These are phyloP conservation scores for Barypeithes pellucidus DNA, from an alignment of 2,888 invertebrate species.

Conservation along the genomic window DNA sequence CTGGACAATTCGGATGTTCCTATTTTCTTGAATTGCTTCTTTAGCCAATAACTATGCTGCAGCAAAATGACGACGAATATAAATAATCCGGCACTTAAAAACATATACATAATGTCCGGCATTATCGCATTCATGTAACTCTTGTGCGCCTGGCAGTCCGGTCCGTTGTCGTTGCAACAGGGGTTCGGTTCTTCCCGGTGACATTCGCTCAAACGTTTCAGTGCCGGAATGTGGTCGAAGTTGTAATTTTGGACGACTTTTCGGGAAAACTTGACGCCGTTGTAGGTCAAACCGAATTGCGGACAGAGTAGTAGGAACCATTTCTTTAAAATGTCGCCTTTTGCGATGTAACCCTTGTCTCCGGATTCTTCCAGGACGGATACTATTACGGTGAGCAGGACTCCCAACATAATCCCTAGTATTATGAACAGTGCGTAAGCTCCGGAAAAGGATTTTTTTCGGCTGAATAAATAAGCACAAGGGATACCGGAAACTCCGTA, in stretches of 20 bases:
- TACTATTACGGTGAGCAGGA: slow-evolving; percentile 62
- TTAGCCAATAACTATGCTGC: slow-evolving; percentile 54
- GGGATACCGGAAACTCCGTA: slow-evolving; percentile 78
- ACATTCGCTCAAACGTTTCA: slow-evolving; percentile 38
- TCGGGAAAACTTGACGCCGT: slow-evolving; percentile 60
- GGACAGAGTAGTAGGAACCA: slow-evolving; percentile 62
- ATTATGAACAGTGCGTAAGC: slow-evolving; percentile 67
- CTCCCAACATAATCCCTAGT: slow-evolving; percentile 63
- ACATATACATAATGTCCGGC: slow-evolving; percentile 55
- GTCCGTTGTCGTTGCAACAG: slow-evolving; percentile 64
- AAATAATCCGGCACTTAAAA: slow-evolving; percentile 56
- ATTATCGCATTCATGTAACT: slow-evolving; percentile 54
- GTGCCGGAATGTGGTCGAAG: slow-evolving; percentile 61
- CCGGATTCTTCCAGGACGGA: slow-evolving; percentile 60
- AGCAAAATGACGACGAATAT: slow-evolving; percentile 56
- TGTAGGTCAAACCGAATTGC: slow-evolving; percentile 65
- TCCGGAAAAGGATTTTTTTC: slow-evolving; percentile 72
- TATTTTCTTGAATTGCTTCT: too few species aligned
- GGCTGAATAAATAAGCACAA: slow-evolving; percentile 77
- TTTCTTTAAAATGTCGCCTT: slow-evolving; percentile 58
- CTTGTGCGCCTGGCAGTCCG: slow-evolving; percentile 53
- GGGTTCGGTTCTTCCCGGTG: slow-evolving; percentile 56
- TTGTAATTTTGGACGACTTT: slow-evolving; percentile 65
- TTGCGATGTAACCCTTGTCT: slow-evolving; percentile 57
- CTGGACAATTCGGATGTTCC: too few species aligned